Base-by-base conservation (phyloP, 2,797 vertebrate genomes). In the Balearica regulorum region DNA sequence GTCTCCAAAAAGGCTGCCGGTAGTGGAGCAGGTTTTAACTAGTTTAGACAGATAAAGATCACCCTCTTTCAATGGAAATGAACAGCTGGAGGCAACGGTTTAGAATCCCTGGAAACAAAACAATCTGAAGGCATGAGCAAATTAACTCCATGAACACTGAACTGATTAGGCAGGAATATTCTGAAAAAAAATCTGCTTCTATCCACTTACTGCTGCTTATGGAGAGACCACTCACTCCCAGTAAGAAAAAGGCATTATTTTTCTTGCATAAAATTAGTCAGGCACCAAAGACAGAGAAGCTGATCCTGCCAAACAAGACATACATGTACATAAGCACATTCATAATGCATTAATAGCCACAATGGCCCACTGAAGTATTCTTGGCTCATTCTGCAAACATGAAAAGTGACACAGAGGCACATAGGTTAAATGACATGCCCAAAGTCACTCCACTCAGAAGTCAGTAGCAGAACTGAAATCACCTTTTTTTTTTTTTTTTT, bases 31-130 rank as follows among this genome's bases (percentile, higher is more conserved):
- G 96, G 90, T 94, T 97, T 96, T 95, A 96, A 97, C 96, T 97
- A 89, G 95, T 97, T 97, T 93, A 92, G 97, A 97, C 97, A 97
- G 94, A 97, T 94, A 94, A 95, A 97, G 97, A 98, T 98, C 97
- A 97, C 90, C 95, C 90, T 89, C 76, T 93, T 98, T 98, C 95
- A 97, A 95, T 95, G 96, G 97, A 98, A 98, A 98, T 97, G 95
- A 97, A 98, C 97, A 97, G 98, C 97, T 98, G 96, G 94, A 97
- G 95, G 98, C 95, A 84, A 94, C 4, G 70, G 95, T 97, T 97
- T 97, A 93, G 96, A 96, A 96, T 97, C 97, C 96, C 90, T 96
- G 89, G 92, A 93, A 96, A 96, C 89, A 89, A 94, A 94, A 89
- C 92, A 92, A 95, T 93, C 91, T 82, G 72, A 96, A 95, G 90